phyloP scores from a whole-genome alignment of 2,888 invertebrate genomes.

The Dryococelus australis region DNA sequence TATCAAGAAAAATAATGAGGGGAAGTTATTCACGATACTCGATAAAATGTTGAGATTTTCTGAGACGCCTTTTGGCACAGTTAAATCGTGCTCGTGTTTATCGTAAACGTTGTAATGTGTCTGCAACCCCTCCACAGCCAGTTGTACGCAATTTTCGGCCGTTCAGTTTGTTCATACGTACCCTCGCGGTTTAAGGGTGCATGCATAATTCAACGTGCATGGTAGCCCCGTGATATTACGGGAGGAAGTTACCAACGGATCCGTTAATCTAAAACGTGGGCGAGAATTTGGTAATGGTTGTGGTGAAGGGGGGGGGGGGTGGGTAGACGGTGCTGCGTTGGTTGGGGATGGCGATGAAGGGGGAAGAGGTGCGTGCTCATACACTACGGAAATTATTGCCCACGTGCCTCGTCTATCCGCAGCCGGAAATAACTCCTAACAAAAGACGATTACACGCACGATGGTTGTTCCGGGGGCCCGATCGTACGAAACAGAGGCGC shows the following conservation, averaged over 20 bases:
- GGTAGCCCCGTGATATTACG: not conserved
- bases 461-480: not conserved
- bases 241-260: not conserved
- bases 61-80: no score
- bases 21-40: no score
- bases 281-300: not conserved
- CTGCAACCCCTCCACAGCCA: not conserved
- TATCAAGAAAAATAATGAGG: no score
- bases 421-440: constrained; percentile 6
- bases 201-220: constrained; percentile 9
- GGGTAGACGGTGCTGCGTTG: no score
- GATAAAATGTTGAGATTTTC: no score
- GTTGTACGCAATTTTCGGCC: not conserved
- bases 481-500: no score
- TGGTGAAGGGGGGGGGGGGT: not conserved
- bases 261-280: constrained; percentile 7
- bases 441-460: constrained; percentile 16
- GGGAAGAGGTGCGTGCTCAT: not conserved
- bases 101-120: no score
- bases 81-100: no score
- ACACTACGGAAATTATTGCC: constrained; percentile 16
- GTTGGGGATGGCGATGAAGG: not conserved
- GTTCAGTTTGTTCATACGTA: not conserved
- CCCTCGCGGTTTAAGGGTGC: not conserved
- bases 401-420: not conserved